A percentile compares a stretch with the other conserved stretches of the same genome.
Conservation (phyloP, 2,888 invertebrate species). For the Acleris emargana region DNA sequence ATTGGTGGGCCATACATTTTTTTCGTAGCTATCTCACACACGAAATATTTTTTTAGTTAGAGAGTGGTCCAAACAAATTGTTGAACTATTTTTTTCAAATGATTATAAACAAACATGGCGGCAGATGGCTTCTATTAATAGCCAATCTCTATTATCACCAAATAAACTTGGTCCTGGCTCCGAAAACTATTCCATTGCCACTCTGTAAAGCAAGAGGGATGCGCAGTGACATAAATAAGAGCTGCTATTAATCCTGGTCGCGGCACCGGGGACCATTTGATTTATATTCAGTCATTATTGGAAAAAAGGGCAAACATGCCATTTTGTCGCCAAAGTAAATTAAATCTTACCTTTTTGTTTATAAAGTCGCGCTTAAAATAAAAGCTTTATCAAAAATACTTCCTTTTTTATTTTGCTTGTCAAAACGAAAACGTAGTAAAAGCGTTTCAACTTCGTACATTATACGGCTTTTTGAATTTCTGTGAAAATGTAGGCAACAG, state of each 20-base stretch:
- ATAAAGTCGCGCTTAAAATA: too few relatives aligned
- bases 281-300: conserved; percentile 1
- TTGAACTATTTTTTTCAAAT: too few relatives aligned
- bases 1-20: background rate
- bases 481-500: background rate
- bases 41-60: background rate
- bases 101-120: background rate
- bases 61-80: too few relatives aligned
- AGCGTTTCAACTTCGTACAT: too few relatives aligned
- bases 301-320: too few relatives aligned
- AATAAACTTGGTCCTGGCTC: background rate
- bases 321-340: too few relatives aligned
- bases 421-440: too few relatives aligned
- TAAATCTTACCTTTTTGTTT: too few relatives aligned
- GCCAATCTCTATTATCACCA: background rate
- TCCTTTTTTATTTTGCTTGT: too few relatives aligned
- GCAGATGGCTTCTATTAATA: background rate
- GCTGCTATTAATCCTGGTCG: conserved; percentile 1
- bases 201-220: conserved; percentile 1
- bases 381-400: too few relatives aligned
- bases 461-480: too few relatives aligned
- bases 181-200: background rate
- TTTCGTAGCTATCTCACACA: background rate
- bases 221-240: conserved; percentile 13
- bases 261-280: conserved; percentile 5